Evolutionary conservation across 2,797 vertebrate genomes (phyloP).

Genomic region (Graptemys geographica): DNA sequence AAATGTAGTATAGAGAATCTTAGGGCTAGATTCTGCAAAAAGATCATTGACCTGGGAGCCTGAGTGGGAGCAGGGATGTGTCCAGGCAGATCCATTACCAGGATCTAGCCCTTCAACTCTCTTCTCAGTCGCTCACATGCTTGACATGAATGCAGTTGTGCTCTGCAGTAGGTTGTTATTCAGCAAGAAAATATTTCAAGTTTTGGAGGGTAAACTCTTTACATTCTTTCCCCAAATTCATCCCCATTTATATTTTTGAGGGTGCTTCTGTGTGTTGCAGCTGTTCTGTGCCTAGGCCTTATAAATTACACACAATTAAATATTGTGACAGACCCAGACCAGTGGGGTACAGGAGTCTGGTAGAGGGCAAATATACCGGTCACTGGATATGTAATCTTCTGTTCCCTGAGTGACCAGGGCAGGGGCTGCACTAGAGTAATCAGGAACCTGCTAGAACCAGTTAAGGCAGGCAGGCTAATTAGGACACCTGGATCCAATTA

Average conservation of each 20-base stretch:
- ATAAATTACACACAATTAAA: conserved; percentile 15
- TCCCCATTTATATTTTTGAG: not conserved
- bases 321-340: too few relatives aligned
- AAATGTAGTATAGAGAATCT: not conserved
- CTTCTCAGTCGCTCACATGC: not conserved
- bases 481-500: too few relatives aligned
- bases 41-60: not conserved
- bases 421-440: too few relatives aligned
- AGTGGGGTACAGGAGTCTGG: too few relatives aligned
- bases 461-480: too few relatives aligned
- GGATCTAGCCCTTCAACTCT: not conserved
- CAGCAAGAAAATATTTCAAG: not conserved
- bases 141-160: not conserved
- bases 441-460: too few relatives aligned
- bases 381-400: too few relatives aligned
- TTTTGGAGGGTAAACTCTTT: not conserved
- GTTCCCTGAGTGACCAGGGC: too few relatives aligned
- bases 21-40: not conserved
- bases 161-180: not conserved
- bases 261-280: not conserved
- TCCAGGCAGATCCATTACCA: not conserved
- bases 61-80: not conserved
- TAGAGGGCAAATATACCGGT: too few relatives aligned
- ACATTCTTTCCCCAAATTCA: conserved; percentile 8
- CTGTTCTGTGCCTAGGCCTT: conserved; percentile 21